Conservation (phyloP, 1,140 invertebrate genomes). For the Hestina assimilis region DNA sequence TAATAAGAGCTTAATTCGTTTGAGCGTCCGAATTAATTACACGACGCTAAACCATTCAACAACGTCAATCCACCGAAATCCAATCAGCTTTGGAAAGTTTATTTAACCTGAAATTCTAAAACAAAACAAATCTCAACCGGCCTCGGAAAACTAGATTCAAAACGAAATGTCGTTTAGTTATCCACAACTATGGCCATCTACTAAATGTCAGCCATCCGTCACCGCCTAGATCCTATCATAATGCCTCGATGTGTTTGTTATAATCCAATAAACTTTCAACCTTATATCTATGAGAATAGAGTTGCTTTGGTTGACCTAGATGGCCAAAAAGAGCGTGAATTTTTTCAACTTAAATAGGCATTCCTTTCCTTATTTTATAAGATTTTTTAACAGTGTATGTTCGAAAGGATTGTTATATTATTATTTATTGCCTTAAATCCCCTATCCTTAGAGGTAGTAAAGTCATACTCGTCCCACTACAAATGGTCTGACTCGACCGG, state of each 20-base stretch:
- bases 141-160: conserved; percentile 7
- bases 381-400: too few species aligned
- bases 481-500: too few species aligned
- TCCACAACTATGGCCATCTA: conserved; percentile 19
- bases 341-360: conserved; percentile 22
- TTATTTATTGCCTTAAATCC: too few species aligned
- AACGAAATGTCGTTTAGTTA: conserved; percentile 17
- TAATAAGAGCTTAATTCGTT: neutral
- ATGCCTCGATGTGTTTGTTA: conserved; percentile 5
- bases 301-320: neutral
- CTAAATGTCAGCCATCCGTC: conserved; percentile 20
- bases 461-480: too few species aligned
- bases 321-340: conserved; percentile 9
- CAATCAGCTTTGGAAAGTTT: conserved; percentile 15
- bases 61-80: conserved; percentile 14
- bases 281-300: neutral
- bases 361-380: neutral
- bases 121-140: conserved; percentile 10
- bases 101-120: conserved; percentile 12
- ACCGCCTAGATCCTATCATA: conserved; percentile 22
- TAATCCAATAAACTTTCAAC: neutral
- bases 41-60: conserved; percentile 9
- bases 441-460: too few species aligned
- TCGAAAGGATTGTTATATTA: too few species aligned
- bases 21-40: conserved; percentile 12